These are phyloP conservation scores for Periophthalmodon schlosseri DNA, from an alignment of 2,113 vertebrate genomes.

Conservation along the genomic window DNA sequence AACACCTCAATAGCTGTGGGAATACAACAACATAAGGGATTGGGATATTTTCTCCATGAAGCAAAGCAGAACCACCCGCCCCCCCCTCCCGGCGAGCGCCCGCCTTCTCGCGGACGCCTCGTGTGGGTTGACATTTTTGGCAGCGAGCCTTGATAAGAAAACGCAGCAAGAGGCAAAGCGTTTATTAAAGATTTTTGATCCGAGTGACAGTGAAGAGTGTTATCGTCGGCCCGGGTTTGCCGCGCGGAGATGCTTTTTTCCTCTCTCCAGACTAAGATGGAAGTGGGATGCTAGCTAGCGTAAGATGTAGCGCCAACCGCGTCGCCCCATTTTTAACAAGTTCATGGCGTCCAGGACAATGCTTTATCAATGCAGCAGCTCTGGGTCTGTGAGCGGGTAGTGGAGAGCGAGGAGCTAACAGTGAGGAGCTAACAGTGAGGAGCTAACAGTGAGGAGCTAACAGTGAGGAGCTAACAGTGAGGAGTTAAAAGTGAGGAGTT, in stretches of 20 bases:
- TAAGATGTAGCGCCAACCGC: neutral
- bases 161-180: slow-evolving; percentile 48
- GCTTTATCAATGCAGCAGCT: slow-evolving; percentile 7
- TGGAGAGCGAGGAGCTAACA: neutral
- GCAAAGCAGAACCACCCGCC: slow-evolving; percentile 12
- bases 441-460: too few species aligned
- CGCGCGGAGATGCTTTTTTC: slow-evolving; percentile 17
- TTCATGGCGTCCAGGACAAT: slow-evolving; percentile 22
- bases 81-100: slow-evolving; percentile 21
- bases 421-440: too few species aligned
- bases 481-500: too few species aligned
- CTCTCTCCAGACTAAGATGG: slow-evolving; percentile 15
- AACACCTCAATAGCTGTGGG: slow-evolving; percentile 64
- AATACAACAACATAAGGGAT: slow-evolving; percentile 50
- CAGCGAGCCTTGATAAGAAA: slow-evolving; percentile 68
- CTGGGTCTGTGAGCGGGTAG: neutral
- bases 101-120: slow-evolving; percentile 46
- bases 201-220: slow-evolving; percentile 48
- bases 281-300: slow-evolving; percentile 2
- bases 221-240: slow-evolving; percentile 36
- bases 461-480: too few species aligned
- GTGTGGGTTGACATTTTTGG: slow-evolving; percentile 70
- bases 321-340: slow-evolving; percentile 10
- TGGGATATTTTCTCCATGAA: slow-evolving; percentile 37
- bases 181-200: slow-evolving; percentile 65